phyloP scores from a whole-genome alignment of 1,140 invertebrate species.

The Lucilia sericata region DNA sequence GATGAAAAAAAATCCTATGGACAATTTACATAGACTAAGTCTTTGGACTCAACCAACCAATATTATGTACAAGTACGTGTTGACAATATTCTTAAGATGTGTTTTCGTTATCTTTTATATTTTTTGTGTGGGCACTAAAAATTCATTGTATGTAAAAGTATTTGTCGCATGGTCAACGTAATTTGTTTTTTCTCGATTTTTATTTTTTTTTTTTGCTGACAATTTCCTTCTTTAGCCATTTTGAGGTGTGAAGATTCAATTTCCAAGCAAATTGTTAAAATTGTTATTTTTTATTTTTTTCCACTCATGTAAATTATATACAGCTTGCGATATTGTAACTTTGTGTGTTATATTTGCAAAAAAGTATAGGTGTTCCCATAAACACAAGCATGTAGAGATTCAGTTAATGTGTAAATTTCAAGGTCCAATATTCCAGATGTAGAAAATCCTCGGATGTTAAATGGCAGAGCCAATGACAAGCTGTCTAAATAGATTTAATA shows the following conservation, averaged over 20 bases:
- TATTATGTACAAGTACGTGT: neutral
- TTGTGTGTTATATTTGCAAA: neutral
- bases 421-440: too few relatives aligned
- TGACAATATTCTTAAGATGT: neutral
- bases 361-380: too few relatives aligned
- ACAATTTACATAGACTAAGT: neutral
- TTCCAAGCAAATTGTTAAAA: constrained; percentile 34
- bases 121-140: neutral
- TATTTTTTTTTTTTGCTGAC: neutral
- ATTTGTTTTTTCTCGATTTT: neutral
- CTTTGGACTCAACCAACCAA: neutral
- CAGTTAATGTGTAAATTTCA: too few relatives aligned
- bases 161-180: neutral
- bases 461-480: too few relatives aligned
- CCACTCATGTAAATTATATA: constrained; percentile 31
- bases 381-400: too few relatives aligned
- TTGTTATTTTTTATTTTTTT: neutral
- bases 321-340: neutral
- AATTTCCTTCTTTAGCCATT: constrained; percentile 2
- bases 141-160: neutral
- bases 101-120: neutral
- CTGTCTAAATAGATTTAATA: too few relatives aligned
- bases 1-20: neutral
- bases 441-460: too few relatives aligned
- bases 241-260: constrained; percentile 43